These are phyloP conservation scores for Rallus crepitans DNA, from an alignment of 2,797 vertebrate genomes.

Conservation along the genomic window DNA sequence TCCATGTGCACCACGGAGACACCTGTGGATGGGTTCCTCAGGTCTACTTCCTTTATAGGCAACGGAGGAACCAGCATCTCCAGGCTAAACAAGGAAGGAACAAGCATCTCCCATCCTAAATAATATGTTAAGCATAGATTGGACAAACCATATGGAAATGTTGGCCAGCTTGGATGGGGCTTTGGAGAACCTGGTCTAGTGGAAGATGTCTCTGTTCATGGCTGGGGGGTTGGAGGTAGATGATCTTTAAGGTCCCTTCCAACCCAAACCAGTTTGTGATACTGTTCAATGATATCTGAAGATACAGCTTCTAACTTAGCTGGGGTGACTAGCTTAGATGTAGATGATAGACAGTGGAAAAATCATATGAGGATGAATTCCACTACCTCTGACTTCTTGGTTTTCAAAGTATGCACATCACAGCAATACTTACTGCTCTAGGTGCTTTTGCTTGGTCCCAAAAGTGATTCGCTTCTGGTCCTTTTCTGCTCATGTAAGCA, in stretches of 20 bases:
- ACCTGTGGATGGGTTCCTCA: neutral
- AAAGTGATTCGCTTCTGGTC: neutral
- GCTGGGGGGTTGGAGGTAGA: too few species aligned
- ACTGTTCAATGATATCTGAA: neutral
- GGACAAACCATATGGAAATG: neutral
- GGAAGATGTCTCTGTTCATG: too few species aligned
- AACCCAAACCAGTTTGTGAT: too few species aligned
- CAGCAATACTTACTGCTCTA: neutral
- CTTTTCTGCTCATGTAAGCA: neutral
- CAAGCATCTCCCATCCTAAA: neutral
- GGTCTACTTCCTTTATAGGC: neutral
- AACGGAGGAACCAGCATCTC: neutral
- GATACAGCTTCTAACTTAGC: neutral
- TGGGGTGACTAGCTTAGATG: neutral
- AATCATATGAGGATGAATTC: neutral
- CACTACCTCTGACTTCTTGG: neutral
- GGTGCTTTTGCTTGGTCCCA: neutral
- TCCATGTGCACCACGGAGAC: rapidly evolving
- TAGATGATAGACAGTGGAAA: neutral
- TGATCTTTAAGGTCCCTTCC: too few species aligned
- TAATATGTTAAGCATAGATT: neutral
- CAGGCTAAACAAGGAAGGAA: neutral
- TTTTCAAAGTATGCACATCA: neutral
- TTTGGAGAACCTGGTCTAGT: too few species aligned
- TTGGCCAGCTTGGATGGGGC: too few species aligned